phyloP scores from a whole-genome alignment of 1,140 invertebrate genomes.

The Drosophila lacteicornis region DNA sequence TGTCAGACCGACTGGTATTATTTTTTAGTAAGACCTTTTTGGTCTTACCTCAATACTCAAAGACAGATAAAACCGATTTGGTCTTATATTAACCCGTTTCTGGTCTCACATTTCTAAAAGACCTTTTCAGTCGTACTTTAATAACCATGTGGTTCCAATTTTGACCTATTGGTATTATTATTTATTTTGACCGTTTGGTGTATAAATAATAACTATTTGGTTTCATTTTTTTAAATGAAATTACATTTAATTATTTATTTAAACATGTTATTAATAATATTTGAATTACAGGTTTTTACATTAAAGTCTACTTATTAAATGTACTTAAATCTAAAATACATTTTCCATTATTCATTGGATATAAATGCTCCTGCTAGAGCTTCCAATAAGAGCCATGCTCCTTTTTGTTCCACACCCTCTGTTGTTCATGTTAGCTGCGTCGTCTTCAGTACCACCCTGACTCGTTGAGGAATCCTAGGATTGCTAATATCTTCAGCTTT shows the following conservation, averaged over 20 bases:
- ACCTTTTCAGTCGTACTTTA: neutral
- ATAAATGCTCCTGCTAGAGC: neutral
- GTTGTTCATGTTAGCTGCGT: too few relatives aligned
- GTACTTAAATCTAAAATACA: neutral
- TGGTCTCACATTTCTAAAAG: neutral
- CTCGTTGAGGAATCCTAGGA: too few relatives aligned
- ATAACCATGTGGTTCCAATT: neutral
- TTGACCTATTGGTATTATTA: neutral
- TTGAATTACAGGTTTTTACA: neutral
- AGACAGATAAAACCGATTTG: too few relatives aligned
- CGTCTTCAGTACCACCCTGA: too few relatives aligned
- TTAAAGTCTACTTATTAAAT: too few relatives aligned
- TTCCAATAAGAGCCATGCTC: too few relatives aligned
- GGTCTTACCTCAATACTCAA: too few relatives aligned
- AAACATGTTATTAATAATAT: neutral
- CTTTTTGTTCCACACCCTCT: too few relatives aligned
- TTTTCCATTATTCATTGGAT: conserved; percentile 6
- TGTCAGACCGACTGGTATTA: too few relatives aligned
- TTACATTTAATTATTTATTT: neutral
- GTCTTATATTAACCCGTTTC: too few relatives aligned
- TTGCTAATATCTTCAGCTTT: too few relatives aligned
- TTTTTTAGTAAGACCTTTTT: too few relatives aligned
- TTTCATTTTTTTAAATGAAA: neutral
- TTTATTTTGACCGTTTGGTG: neutral
- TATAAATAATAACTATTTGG: neutral